Base-by-base conservation (phyloP, 2,888 invertebrate genomes). In the Dicyrtomina minuta region DNA sequence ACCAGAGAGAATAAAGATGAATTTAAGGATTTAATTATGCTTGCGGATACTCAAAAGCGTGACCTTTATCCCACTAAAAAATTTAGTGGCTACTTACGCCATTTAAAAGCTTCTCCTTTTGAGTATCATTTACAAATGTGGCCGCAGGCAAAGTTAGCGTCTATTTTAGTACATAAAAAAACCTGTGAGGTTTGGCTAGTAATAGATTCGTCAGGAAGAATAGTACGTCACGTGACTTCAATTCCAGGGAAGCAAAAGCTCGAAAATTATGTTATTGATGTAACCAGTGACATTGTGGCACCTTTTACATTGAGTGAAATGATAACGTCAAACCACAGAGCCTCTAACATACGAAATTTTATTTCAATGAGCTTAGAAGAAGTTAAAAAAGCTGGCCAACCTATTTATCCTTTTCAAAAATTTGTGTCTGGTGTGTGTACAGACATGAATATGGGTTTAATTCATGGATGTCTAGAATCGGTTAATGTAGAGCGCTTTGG, bases 51-150 rank as follows among this genome's bases (percentile, higher is more conserved):
- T 33, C 56, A 56, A 56, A 27, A n/a, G 15, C 5, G 39, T 5
- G 4, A 1, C 3, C 5, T 56, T 12, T 27, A 33, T n/a, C 56
- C 33, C n/a, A 2, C 27, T 2, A 17, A 27, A n/a, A n/a, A 27
- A 3, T 20, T 56, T 15, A 26, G 27, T 8, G 55, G 55, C 4
- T 55, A 26, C n/a, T 20, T 55, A n/a, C 20, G 27, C 5, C n/a
- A 27, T 20, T 24, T 55, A 10, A 8, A 5, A 3, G 12, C 10
- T 10, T 13, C 13, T 33, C 55, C 55, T 1, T 27, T 55, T 55
- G 27, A 55, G 5, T 55, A 55, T 15, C 27, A 55, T 13, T 13
- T 55, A n/a, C 33, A 20, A 15, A 55, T 55, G 55, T 55, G 55
- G 55, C 20, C 20, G 4, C 55, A 55, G 15, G 55, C 33, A 2